Evolutionary conservation across 2,888 invertebrate species (phyloP), one percentile per base, ranked within the genome.

Genomic region (Microdon myrmicae): DNA sequence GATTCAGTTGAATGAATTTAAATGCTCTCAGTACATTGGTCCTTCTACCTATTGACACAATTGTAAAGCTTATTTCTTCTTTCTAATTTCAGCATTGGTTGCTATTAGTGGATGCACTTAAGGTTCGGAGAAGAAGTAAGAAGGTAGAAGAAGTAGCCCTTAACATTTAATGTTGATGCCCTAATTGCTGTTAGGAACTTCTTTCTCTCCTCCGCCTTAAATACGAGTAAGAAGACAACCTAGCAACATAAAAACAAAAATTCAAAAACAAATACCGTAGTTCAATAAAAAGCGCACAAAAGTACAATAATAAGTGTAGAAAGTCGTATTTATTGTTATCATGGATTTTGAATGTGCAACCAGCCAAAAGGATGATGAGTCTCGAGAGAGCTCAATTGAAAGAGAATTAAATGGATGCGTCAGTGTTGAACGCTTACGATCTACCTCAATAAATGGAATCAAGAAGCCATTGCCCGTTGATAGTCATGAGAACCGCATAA

Each of bases 331-430:
- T n/a, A n/a, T n/a, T n/a, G n/a, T 55, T 39, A 56, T 35, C 9
- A 64, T 64, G 64, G 64, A 64, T 32, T 64, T 45, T 47, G 64
- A 64, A 47, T 22, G 31, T 41, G 47, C 53, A 41, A 32, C 28
- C 10, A 10, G 37, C 26, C 45, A 45, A 6, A 69, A 71, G 37
- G 74, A 68, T 51, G 67, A 68, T 19, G 75, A 74, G 35, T 77
- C 77, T 12, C 77, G 76, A 39, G 77, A 77, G 47, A 77, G 78
- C 35, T 78, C 79, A 23, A 76, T 74, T n/a, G 77, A 70, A 69
- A 79, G 70, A 17, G 78, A 79, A 54, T 69, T 76, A 12, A 78
- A 78, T 44, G 75, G 74, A 3, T 74, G 19, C 56, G 73, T 72
- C 14, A 28, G 58, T 12, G 41, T 70, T 8, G 67, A 60, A 4